Conservation (phyloP, 2,888 invertebrate genomes). For the Acleris laterana region DNA sequence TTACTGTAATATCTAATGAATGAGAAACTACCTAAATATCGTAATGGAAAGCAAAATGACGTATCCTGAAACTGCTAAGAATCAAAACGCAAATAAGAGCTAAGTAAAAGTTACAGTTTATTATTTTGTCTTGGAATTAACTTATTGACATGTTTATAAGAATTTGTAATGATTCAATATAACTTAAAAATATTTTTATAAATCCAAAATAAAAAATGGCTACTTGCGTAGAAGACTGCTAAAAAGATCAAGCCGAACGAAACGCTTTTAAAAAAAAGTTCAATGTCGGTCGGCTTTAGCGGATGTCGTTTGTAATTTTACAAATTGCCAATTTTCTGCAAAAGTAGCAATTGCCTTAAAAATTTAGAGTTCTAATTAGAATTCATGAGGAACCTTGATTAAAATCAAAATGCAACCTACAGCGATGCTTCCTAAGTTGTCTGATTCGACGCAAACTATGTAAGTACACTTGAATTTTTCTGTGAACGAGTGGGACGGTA, state of each 20-base stretch:
- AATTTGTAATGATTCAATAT: no score
- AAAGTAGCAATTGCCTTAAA: conserved; percentile 51
- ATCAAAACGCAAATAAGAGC: no score
- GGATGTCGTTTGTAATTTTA: conserved; percentile 61
- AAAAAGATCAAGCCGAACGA: conserved; percentile 41
- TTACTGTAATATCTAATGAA: no score
- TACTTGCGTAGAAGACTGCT: background rate
- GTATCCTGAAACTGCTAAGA: no score
- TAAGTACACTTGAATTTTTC: conserved; percentile 54
- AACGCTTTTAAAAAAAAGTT: conserved; percentile 54
- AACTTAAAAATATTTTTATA: no score
- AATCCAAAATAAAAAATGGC: background rate
- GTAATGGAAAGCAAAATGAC: no score
- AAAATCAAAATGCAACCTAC: conserved; percentile 67
- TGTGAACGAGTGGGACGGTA: conserved; percentile 40
- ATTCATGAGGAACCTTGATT: conserved; percentile 67
- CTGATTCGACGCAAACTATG: conserved; percentile 78
- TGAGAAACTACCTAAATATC: no score
- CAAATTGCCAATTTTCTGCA: conserved; percentile 54
- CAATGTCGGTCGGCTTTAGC: conserved; percentile 69
- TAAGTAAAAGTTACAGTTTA: no score
- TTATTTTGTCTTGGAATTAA: no score
- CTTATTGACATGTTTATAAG: no score
- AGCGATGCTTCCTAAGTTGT: conserved; percentile 74
- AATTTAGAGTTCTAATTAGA: conserved; percentile 47